Conservation (phyloP, 2,888 invertebrate genomes). For the Acanthococcus lagerstroemiae region DNA sequence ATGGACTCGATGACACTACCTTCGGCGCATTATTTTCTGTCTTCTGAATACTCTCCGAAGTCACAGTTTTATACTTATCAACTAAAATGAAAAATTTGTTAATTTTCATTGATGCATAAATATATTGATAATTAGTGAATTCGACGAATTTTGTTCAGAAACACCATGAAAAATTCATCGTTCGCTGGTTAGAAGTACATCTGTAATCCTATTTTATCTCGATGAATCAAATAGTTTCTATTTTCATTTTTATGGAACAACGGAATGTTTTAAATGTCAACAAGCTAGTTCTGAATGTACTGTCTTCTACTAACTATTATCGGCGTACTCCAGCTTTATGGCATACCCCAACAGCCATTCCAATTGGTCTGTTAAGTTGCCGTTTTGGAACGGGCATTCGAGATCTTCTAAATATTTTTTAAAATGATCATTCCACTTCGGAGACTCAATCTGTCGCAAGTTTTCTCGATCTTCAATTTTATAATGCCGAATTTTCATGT, state of each 20-base stretch:
- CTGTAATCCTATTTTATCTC: too few relatives aligned
- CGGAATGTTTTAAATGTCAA: too few relatives aligned
- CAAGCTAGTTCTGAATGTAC: slow-evolving; percentile 4
- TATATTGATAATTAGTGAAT: too few relatives aligned
- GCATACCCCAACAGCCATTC: slow-evolving; percentile 82
- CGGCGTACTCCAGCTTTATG: slow-evolving; percentile 69
- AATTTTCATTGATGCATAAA: too few relatives aligned
- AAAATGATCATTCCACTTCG: slow-evolving; percentile 62
- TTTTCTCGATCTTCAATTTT: slow-evolving; percentile 67
- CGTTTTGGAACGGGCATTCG: slow-evolving; percentile 56
- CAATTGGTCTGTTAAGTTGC: slow-evolving; percentile 55
- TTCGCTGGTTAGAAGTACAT: too few relatives aligned
- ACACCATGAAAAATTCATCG: too few relatives aligned
- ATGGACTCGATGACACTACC: slow-evolving; percentile 67
- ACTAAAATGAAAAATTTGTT: too few relatives aligned
- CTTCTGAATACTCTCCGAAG: slow-evolving; percentile 50
- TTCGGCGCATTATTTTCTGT: slow-evolving; percentile 54
- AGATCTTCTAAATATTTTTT: slow-evolving; percentile 63
- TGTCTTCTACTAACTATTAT: slow-evolving; percentile 51
- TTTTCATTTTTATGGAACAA: too few relatives aligned
- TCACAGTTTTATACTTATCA: slow-evolving; percentile 58
- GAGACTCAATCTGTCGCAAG: slow-evolving; percentile 56
- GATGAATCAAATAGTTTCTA: too few relatives aligned
- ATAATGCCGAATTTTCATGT: slow-evolving; percentile 82
- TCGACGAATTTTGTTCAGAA: too few relatives aligned